These are phyloP conservation scores for Megalopta genalis DNA, from an alignment of 1,140 invertebrate species.

Conservation along the genomic window DNA sequence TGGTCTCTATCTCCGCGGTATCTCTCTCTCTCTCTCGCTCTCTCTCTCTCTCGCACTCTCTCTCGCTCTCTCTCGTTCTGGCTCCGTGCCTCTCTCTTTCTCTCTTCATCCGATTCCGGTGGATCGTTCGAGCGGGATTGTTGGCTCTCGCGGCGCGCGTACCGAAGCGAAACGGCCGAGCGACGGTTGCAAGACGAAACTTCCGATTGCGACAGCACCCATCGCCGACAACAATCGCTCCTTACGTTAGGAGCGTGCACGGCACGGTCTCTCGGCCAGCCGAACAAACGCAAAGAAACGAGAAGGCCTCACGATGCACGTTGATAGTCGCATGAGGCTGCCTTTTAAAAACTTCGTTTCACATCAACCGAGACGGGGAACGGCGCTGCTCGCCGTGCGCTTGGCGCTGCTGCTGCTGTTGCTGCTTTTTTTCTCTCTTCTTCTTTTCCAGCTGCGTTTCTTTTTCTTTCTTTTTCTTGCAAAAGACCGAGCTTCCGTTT, in stretches of 20 bases:
- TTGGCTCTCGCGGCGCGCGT: constrained; percentile 52
- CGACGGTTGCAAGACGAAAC: constrained; percentile 77
- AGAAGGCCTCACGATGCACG: constrained; percentile 47
- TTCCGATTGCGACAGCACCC: constrained; percentile 78
- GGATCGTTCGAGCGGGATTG: constrained; percentile 63
- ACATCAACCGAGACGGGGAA: constrained; percentile 46
- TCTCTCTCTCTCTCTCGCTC: too few relatives aligned
- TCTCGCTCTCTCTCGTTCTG: too few relatives aligned
- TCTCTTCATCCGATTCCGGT: constrained; percentile 36
- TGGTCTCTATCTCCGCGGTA: too few relatives aligned
- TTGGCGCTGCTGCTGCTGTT: too few relatives aligned
- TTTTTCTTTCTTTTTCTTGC: not conserved
- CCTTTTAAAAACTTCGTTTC: constrained; percentile 30
- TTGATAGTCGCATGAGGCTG: constrained; percentile 32
- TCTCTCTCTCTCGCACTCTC: too few relatives aligned
- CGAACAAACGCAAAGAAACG: constrained; percentile 50
- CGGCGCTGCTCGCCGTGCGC: constrained; percentile 5
- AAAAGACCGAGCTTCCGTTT: constrained; percentile 50
- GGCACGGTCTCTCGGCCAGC: constrained; percentile 65
- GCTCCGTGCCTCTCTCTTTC: too few relatives aligned
- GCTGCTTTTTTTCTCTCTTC: constrained; percentile 16
- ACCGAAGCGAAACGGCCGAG: constrained; percentile 72
- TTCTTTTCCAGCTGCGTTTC: too few relatives aligned
- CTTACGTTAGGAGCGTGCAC: constrained; percentile 67
- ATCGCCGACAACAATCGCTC: constrained; percentile 74